Percentiles rank a stretch among this genome's conserved stretches.
Conservation (phyloP, 1,140 invertebrate species). For the Cotesia glomerata region DNA sequence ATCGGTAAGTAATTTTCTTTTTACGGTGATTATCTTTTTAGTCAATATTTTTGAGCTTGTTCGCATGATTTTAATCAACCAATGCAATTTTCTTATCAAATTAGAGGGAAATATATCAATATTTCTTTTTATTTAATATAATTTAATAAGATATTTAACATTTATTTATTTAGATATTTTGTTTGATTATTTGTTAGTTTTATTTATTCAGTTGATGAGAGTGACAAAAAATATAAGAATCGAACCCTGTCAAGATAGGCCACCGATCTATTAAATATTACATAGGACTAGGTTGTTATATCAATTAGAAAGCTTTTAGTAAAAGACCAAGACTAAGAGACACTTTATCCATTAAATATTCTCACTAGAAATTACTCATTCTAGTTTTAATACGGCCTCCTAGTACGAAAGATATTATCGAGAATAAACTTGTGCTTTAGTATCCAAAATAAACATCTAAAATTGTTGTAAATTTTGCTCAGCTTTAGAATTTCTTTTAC, state of each 20-base stretch:
- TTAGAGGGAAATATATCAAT: background rate
- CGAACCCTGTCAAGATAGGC: conserved; percentile 29
- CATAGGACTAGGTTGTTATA: background rate
- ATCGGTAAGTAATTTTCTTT: background rate
- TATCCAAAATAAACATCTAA: conserved; percentile 22
- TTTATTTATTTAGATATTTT: background rate
- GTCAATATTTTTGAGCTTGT: background rate
- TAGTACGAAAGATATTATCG: conserved; percentile 5
- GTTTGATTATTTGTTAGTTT: background rate
- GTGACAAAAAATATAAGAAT: conserved; percentile 11
- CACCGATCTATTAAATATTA: conserved; percentile 18
- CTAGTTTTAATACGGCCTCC: background rate
- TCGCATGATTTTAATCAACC: background rate
- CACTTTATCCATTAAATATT: background rate
- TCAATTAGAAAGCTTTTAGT: background rate
- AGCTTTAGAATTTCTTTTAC: background rate
- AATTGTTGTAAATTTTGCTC: background rate
- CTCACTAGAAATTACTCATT: background rate
- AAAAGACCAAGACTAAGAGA: background rate
- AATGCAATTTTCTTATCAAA: background rate
- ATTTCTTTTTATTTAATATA: background rate
- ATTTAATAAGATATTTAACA: background rate
- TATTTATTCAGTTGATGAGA: conserved; percentile 9
- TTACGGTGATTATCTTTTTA: background rate
- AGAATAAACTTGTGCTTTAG: conserved; percentile 17